Conservation (phyloP, 2,113 vertebrate genomes). For the Typhlomys cinereus region DNA sequence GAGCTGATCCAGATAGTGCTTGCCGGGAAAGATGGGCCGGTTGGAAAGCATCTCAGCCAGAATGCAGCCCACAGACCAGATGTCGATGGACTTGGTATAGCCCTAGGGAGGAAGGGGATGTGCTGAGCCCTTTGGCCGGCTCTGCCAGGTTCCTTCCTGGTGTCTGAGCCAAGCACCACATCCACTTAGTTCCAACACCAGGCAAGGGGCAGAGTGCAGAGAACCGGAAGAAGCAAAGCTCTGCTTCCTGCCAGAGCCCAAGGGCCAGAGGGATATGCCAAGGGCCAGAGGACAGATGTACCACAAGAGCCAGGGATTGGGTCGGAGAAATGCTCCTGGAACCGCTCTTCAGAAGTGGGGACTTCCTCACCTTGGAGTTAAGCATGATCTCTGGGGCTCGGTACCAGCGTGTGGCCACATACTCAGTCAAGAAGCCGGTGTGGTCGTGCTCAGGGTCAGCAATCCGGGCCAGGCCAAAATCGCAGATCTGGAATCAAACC, state of each 20-base stretch:
- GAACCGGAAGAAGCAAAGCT: background rate
- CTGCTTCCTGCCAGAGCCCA: background rate
- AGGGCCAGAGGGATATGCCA: background rate
- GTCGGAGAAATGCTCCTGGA: background rate
- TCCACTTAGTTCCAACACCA: background rate
- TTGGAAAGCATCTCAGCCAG: constrained; percentile 95
- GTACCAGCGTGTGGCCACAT: constrained; percentile 95
- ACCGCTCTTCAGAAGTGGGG: background rate
- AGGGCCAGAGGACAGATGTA: background rate
- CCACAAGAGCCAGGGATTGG: background rate
- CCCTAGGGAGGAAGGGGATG: constrained; percentile 81
- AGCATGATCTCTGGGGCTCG: constrained; percentile 96
- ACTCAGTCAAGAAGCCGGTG: constrained; percentile 94
- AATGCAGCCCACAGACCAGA: constrained; percentile 95
- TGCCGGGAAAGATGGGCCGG: constrained; percentile 93
- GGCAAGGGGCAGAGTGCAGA: background rate
- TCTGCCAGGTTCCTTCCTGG: background rate
- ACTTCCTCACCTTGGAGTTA: constrained; percentile 89
- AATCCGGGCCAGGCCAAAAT: constrained; percentile 93
- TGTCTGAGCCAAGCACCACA: background rate
- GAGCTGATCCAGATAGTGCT: constrained; percentile 95
- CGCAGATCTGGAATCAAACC: constrained; percentile 88
- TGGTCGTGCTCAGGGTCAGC: constrained; percentile 94
- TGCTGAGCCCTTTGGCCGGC: background rate
- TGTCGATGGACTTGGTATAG: constrained; percentile 94